A percentile compares a stretch with the other conserved stretches of the same genome.
phyloP scores from a whole-genome alignment of 2,888 invertebrate genomes.

The Oscheius sp. region DNA sequence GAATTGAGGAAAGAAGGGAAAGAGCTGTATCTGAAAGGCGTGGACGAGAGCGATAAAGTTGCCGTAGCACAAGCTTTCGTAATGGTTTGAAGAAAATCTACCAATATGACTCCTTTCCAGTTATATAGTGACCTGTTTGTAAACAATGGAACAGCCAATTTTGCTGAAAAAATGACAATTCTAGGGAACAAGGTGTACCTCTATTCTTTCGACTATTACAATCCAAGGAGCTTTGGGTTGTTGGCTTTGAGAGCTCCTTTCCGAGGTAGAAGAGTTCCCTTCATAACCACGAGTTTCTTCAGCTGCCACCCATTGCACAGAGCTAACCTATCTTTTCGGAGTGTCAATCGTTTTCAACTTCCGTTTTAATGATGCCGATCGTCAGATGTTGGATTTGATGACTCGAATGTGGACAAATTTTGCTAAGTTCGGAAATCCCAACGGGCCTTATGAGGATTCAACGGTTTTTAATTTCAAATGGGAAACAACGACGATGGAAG shows the following conservation, averaged over 20 bases:
- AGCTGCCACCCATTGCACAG: slow-evolving; percentile 62
- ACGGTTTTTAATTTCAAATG: slow-evolving; percentile 61
- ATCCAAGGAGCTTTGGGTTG: slow-evolving; percentile 59
- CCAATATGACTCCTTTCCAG: slow-evolving; percentile 42
- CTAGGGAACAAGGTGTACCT: slow-evolving; percentile 53
- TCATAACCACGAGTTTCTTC: slow-evolving; percentile 4
- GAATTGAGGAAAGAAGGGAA: slow-evolving; percentile 56
- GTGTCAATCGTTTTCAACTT: slow-evolving; percentile 62
- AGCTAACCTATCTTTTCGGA: slow-evolving; percentile 64
- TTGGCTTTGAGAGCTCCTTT: slow-evolving; percentile 58
- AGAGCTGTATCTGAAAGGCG: slow-evolving; percentile 53
- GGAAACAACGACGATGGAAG: slow-evolving; percentile 50
- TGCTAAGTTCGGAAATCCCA: slow-evolving; percentile 66
- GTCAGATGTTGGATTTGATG: slow-evolving; percentile 57
- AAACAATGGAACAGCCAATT: slow-evolving; percentile 53
- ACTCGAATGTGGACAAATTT: slow-evolving; percentile 66
- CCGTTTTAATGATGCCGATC: slow-evolving; percentile 55
- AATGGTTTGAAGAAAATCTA: slow-evolving; percentile 34
- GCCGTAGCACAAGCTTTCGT: slow-evolving; percentile 58
- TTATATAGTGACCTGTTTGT: slow-evolving; percentile 60
- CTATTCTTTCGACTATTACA: slow-evolving; percentile 61
- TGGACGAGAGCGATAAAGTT: slow-evolving; percentile 49
- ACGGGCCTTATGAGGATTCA: slow-evolving; percentile 59
- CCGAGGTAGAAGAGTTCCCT: slow-evolving; percentile 36
- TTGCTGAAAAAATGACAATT: slow-evolving; percentile 51